phyloP scores from a whole-genome alignment of 2,113 vertebrate species.

The Pelecanus crispus region DNA sequence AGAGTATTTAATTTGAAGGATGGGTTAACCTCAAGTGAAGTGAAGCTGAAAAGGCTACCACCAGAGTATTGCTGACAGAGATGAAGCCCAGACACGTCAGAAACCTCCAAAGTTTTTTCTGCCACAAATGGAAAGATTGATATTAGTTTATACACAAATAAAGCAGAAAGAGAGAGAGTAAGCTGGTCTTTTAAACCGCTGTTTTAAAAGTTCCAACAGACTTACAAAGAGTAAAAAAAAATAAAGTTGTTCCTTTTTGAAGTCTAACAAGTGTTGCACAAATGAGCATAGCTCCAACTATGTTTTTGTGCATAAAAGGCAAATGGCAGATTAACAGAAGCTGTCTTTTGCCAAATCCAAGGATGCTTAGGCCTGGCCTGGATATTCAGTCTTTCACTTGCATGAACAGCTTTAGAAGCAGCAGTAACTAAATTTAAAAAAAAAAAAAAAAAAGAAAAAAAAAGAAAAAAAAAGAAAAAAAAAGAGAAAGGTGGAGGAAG shows the following conservation, averaged over 20 bases:
- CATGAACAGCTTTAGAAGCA: not conserved
- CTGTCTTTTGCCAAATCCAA: not conserved
- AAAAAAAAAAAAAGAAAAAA: too few species aligned
- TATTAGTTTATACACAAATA: not conserved
- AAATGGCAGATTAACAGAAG: slow-evolving; percentile 21
- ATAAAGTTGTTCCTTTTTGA: not conserved
- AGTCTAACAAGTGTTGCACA: not conserved
- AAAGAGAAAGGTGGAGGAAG: rapidly evolving
- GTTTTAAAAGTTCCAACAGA: slow-evolving; percentile 16
- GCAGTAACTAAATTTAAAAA: not conserved
- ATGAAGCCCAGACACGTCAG: not conserved
- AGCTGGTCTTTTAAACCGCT: not conserved
- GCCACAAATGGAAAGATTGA: not conserved
- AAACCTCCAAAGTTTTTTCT: not conserved
- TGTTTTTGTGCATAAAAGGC: not conserved
- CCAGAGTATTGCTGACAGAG: not conserved
- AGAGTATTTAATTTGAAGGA: not conserved
- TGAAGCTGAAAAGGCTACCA: not conserved
- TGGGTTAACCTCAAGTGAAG: not conserved
- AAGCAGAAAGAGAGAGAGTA: not conserved
- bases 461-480: too few species aligned
- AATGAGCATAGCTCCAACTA: not conserved
- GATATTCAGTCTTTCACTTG: not conserved
- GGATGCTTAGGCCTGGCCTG: not conserved
- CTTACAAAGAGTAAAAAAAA: not conserved